These are phyloP conservation scores for Corythornis cristatus DNA, from an alignment of 2,113 vertebrate species.

Conservation along the genomic window DNA sequence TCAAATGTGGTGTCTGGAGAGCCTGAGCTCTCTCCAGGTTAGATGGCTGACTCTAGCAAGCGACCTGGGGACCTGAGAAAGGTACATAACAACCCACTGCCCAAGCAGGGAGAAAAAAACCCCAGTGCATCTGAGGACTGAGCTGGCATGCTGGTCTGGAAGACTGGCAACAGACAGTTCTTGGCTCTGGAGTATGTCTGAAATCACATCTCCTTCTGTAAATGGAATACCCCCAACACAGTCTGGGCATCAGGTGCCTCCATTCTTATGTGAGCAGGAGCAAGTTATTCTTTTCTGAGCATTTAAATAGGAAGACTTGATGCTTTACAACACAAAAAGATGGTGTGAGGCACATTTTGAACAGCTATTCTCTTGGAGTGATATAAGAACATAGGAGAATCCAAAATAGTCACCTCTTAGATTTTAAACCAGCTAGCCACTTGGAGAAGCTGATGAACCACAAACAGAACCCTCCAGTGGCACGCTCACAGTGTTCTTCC, in stretches of 20 bases:
- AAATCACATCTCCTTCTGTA: neutral
- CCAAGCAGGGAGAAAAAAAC: neutral
- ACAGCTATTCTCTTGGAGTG: neutral
- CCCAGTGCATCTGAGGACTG: neutral
- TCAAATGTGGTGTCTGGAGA: neutral
- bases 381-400: neutral
- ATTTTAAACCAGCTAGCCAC: neutral
- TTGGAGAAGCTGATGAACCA: neutral
- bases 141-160: neutral
- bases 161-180: neutral
- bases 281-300: neutral
- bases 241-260: neutral
- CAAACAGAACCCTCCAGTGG: neutral
- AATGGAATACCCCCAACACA: neutral
- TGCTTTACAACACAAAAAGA: neutral
- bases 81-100: neutral
- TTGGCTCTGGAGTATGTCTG: neutral
- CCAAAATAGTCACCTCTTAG: neutral
- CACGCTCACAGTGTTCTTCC: neutral
- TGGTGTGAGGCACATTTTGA: neutral
- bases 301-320: neutral
- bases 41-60: neutral
- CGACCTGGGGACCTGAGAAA: neutral
- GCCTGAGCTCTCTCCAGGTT: neutral
- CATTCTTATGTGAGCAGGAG: neutral